Base-by-base conservation (phyloP, 2,888 invertebrate genomes). In the Lepidonotus clava region DNA sequence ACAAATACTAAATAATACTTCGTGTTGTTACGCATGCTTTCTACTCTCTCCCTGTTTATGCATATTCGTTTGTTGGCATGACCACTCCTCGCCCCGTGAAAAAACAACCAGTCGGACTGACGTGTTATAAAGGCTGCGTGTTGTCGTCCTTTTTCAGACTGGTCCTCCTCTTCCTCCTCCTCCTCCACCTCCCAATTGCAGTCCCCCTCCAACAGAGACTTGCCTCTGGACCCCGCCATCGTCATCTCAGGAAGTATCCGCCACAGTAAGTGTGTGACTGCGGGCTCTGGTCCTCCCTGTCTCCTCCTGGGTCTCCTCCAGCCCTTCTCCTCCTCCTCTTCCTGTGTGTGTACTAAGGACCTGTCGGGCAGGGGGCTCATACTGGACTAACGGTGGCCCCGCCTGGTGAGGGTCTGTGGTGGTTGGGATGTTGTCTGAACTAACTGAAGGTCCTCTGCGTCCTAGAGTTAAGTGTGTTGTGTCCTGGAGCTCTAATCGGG, bases 211-310 rank as follows among this genome's bases (percentile, higher is more conserved):
- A 40, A 66, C 67, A n/a, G n/a, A n/a, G 88, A 89, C 83, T 97
- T 97, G 91, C 96, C 97, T 90, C 96, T 98, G 95, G 98, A 98
- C 95, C 98, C 98, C 87, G 98, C 98, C 90, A 98, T 98, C 91
- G 96, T 97, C 94, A 96, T 96, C 89, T 92, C 96, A 96, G 89
- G 96, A 96, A 89, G 96, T 96, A 90, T 95, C 94, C 91, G 94
- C 88, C 93, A 90, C 66, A 86, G 89, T 89, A 76, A 84, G 87
- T 88, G 84, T 38, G 38, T n/a, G n/a, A n/a, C n/a, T n/a, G n/a
- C n/a, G n/a, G n/a, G n/a, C n/a, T n/a, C n/a, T 21, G 11, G 21
- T 11, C 51, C 21, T 11, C 51, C 11, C 51, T 21, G 21, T 51
- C 80, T 80, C 80, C 34, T 18, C n/a, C 36, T 46, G 21, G 51